Conservation (phyloP, 2,888 invertebrate genomes). For the Uropetala carovei region DNA sequence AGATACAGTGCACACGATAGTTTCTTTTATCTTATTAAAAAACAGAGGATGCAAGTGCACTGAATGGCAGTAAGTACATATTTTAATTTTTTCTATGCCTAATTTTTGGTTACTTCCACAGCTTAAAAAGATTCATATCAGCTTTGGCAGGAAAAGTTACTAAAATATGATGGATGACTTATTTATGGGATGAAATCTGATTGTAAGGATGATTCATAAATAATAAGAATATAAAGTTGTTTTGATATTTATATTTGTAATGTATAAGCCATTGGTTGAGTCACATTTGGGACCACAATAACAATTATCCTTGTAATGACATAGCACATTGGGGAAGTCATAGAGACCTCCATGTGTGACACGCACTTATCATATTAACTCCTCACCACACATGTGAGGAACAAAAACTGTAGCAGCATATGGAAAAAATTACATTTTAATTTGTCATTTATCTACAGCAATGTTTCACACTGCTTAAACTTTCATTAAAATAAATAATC, state of each 20-base stretch:
- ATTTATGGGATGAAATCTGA: too few species aligned
- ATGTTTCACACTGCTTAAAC: slow-evolving; percentile 2
- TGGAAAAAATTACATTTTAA: slow-evolving; percentile 42
- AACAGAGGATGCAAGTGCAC: too few species aligned
- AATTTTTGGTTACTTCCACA: too few species aligned
- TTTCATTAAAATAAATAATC: slow-evolving; percentile 39
- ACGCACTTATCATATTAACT: slow-evolving; percentile 49
- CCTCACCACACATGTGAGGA: slow-evolving; percentile 45
- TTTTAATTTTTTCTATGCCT: too few species aligned
- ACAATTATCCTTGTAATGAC: slow-evolving; percentile 55
- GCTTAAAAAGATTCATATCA: too few species aligned
- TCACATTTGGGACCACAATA: slow-evolving; percentile 60
- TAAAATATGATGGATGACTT: too few species aligned
- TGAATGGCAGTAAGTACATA: too few species aligned
- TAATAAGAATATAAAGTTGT: neutral
- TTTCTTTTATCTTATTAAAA: too few species aligned
- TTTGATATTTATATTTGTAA: slow-evolving; percentile 56
- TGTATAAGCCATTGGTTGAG: slow-evolving; percentile 62
- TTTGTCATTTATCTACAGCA: slow-evolving; percentile 12
- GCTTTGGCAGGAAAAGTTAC: too few species aligned
- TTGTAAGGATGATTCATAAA: too few species aligned
- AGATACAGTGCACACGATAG: too few species aligned
- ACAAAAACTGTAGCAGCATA: slow-evolving; percentile 42
- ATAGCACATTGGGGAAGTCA: slow-evolving; percentile 43
- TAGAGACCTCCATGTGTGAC: slow-evolving; percentile 45